Base-by-base conservation (phyloP, 2,113 vertebrate species). In the Xiphorhynchus elegans region DNA sequence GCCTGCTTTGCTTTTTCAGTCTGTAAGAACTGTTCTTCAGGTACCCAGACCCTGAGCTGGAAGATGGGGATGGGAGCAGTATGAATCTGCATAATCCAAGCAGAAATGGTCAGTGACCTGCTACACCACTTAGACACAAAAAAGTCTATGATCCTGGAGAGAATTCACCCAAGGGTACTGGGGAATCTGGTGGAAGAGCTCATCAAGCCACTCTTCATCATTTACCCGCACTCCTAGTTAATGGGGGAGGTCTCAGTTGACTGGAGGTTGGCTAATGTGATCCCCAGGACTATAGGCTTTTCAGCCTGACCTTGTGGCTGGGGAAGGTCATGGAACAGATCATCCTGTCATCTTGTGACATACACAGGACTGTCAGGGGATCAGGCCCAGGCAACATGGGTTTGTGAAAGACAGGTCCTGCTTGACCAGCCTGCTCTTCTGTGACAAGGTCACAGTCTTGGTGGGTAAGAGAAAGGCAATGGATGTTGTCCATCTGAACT, bases 61-160 rank as follows among this genome's bases (percentile, higher is more conserved):
- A 68, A 62, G 10, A 37, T 4, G 49, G 21, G 26, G 68, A 44
- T 7, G 26, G 40, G 35, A 42, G 23, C 15, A 68, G 35, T n/a
- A 69, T 37, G 31, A 49, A 86, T 10, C 40, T 42, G 26, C 10
- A 5, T 37, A 33, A 42, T 49, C 55, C 35, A 37, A 20, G 35
- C 14, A 6, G 11, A 13, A 85, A 40, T 35, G n/a, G 29, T 60
- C 47, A 55, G 21, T 1, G 5, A 24, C n/a, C 35, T 58, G 25
- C 40, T 58, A 14, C 13, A 28, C 15, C 40, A 60, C 24, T 7
- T 16, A 26, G 81, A 16, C 46, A 35, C 39, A 60, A 66, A 85
- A 6, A 60, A 46, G 17, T 8, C 14, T 21, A 0, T 46, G 52
- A 20, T n/a, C 11, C 59, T 24, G 29, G 39, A 26, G 0, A 0